phyloP scores from a whole-genome alignment of 2,797 vertebrate species.

The Naso thynnoides region DNA sequence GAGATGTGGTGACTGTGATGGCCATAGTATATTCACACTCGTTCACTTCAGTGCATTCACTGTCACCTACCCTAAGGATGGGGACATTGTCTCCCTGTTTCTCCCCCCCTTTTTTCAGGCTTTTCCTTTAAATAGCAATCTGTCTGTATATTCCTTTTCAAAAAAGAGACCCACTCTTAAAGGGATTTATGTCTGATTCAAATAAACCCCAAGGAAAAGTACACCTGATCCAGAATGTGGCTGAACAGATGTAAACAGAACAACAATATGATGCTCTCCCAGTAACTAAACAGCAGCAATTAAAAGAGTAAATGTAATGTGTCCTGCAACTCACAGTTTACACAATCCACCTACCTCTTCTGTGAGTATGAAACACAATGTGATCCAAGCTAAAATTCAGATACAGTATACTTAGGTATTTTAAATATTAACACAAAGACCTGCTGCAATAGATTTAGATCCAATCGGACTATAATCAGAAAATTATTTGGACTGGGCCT shows the following conservation, averaged over 20 bases:
- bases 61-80: too few relatives aligned
- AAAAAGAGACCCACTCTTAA: neutral
- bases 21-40: too few relatives aligned
- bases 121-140: too few relatives aligned
- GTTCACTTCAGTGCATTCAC: too few relatives aligned
- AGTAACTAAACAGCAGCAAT: neutral
- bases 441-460: neutral
- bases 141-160: neutral
- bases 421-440: neutral
- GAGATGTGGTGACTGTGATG: too few relatives aligned
- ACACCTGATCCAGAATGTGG: too few relatives aligned
- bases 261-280: neutral
- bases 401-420: neutral
- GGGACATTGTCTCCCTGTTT: too few relatives aligned
- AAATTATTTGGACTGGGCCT: neutral
- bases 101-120: too few relatives aligned
- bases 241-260: too few relatives aligned
- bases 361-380: too few relatives aligned
- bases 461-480: neutral
- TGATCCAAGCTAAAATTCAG: too few relatives aligned
- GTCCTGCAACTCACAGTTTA: neutral
- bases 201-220: neutral
- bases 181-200: neutral
- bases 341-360: too few relatives aligned
- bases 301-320: neutral